Evolutionary conservation across 1,140 invertebrate species (phyloP).

Genomic region (Procambarus virginalis): DNA sequence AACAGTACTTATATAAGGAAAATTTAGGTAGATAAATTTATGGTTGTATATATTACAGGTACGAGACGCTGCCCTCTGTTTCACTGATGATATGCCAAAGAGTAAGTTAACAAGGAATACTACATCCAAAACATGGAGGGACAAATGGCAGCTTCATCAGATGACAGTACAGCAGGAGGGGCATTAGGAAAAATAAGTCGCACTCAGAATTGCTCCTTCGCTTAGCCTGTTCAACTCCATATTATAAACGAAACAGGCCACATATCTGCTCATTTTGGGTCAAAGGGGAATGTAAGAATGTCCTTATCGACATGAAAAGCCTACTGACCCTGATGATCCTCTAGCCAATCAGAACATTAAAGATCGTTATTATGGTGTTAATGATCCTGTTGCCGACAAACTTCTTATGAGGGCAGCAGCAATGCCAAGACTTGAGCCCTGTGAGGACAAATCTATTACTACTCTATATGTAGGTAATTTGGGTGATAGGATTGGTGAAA

Average conservation of each 20-base stretch:
- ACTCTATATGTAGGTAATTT: constrained; percentile 96
- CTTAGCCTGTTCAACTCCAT: constrained; percentile 96
- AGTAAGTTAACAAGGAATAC: constrained; percentile 99
- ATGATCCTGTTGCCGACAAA: constrained; percentile 99
- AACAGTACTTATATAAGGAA: no score
- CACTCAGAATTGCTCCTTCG: constrained; percentile 93
- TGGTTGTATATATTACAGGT: constrained; percentile 83
- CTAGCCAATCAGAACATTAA: constrained; percentile 99
- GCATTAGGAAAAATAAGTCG: constrained; percentile 82
- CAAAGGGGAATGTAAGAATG: constrained; percentile 99
- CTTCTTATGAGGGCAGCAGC: constrained; percentile 93
- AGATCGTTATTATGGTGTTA: constrained; percentile 97
- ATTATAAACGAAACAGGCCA: constrained; percentile 98
- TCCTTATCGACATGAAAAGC: constrained; percentile 99
- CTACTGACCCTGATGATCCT: constrained; percentile 99
- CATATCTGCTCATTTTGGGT: constrained; percentile 99
- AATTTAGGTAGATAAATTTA: no score
- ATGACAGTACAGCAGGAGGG: constrained; percentile 73
- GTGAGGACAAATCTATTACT: constrained; percentile 96
- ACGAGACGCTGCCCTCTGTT: constrained; percentile 94
- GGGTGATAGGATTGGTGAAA: constrained; percentile 90
- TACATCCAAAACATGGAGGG: constrained; percentile 96
- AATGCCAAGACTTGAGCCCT: constrained; percentile 95
- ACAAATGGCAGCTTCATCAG: constrained; percentile 77
- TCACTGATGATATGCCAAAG: constrained; percentile 95